Evolutionary conservation across 1,140 invertebrate species (phyloP).

Genomic region (Euschistus heros): DNA sequence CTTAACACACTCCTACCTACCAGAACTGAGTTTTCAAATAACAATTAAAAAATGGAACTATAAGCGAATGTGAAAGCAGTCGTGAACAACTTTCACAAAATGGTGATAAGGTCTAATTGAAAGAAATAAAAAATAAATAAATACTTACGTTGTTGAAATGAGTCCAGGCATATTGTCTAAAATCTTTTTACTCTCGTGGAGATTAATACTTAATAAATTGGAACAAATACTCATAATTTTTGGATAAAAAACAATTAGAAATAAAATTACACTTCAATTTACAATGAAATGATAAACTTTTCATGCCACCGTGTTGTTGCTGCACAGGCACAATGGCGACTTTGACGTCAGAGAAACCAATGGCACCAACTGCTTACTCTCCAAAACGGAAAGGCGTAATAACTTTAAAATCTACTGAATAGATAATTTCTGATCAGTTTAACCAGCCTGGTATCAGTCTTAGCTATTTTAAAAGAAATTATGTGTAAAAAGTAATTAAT

Average conservation of each 20-base stretch:
- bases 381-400: too few species aligned
- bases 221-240: slow-evolving; percentile 24
- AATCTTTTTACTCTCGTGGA: slow-evolving; percentile 8
- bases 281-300: background rate
- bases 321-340: too few species aligned
- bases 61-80: background rate
- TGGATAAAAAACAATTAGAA: slow-evolving; percentile 21
- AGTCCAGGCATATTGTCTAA: slow-evolving; percentile 25
- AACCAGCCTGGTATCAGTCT: too few species aligned
- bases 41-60: background rate
- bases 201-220: slow-evolving; percentile 21
- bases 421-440: too few species aligned
- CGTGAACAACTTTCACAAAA: background rate
- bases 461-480: too few species aligned
- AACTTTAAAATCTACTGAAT: too few species aligned
- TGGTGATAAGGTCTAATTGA: background rate
- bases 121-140: background rate
- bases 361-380: too few species aligned
- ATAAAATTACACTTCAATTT: slow-evolving; percentile 18
- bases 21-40: background rate
- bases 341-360: too few species aligned
- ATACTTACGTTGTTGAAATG: slow-evolving; percentile 25
- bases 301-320: slow-evolving; percentile 16
- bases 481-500: too few species aligned
- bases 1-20: background rate